These are phyloP conservation scores for Cataglyphis albicans DNA, from an alignment of 2,888 invertebrate species.

Conservation along the genomic window DNA sequence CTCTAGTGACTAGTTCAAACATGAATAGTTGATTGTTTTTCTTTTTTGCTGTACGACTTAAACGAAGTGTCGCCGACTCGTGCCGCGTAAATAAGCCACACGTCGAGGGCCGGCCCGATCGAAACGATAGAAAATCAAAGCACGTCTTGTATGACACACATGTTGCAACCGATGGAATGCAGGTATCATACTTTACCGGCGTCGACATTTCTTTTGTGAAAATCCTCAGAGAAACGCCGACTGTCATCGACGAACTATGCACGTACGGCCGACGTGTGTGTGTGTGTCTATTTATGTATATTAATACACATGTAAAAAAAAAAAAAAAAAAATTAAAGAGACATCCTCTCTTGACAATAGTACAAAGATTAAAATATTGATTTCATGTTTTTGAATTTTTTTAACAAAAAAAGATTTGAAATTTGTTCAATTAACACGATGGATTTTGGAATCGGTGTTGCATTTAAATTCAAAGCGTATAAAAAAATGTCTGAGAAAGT, in stretches of 20 bases:
- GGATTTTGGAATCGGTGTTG: neutral
- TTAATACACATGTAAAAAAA: neutral
- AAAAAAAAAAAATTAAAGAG: neutral
- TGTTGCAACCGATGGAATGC: constrained; percentile 84
- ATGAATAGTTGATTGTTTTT: constrained; percentile 50
- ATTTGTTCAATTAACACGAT: neutral
- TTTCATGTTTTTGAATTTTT: neutral
- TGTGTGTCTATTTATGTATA: neutral
- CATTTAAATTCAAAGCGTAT: neutral
- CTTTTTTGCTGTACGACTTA: constrained; percentile 59
- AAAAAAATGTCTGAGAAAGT: constrained; percentile 47
- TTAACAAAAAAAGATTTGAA: neutral
- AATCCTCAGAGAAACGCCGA: constrained; percentile 65
- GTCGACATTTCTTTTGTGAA: constrained; percentile 71
- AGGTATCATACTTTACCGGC: constrained; percentile 76
- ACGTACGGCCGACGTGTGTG: constrained; percentile 33
- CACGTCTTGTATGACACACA: constrained; percentile 85
- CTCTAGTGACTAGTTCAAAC: constrained; percentile 42
- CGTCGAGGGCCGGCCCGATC: constrained; percentile 73
- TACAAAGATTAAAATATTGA: neutral
- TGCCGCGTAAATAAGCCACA: constrained; percentile 78
- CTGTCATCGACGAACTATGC: constrained; percentile 45
- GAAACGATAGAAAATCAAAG: constrained; percentile 81
- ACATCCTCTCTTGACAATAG: neutral
- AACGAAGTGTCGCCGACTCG: constrained; percentile 56